phyloP scores from a whole-genome alignment of 2,888 invertebrate genomes.

The Globia sparganii region DNA sequence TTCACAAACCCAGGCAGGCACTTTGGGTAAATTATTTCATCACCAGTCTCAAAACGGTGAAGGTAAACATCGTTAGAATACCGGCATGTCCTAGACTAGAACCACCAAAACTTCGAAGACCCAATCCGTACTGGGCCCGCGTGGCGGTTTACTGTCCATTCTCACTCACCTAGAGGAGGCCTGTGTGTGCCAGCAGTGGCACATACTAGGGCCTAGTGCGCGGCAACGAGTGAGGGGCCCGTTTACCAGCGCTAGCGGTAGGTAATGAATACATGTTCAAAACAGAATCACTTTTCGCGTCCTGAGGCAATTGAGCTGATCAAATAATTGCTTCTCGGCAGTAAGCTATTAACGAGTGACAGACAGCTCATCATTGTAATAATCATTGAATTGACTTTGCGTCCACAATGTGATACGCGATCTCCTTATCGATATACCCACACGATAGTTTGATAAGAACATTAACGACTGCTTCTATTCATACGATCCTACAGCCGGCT shows the following conservation, averaged over 20 bases:
- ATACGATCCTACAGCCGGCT: background rate
- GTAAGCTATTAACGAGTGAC: conserved; percentile 1
- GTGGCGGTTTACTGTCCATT: background rate
- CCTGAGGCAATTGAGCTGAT: conserved; percentile 14
- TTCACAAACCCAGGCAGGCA: background rate
- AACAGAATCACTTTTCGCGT: conserved; percentile 4
- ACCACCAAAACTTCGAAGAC: background rate
- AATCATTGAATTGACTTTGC: conserved; percentile 1
- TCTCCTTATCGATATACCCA: background rate
- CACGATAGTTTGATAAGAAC: conserved; percentile 4
- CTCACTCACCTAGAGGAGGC: background rate
- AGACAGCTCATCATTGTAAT: background rate
- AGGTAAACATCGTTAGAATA: background rate
- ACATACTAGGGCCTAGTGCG: background rate
- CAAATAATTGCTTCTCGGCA: conserved; percentile 10
- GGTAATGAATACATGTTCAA: background rate
- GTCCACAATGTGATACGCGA: background rate
- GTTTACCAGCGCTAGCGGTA: background rate
- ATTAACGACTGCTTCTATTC: conserved; percentile 1
- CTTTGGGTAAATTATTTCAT: background rate
- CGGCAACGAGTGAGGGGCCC: background rate
- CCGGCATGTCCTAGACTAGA: too few species aligned
- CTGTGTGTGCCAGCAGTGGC: background rate
- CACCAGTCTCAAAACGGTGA: background rate
- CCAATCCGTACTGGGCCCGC: background rate